These are phyloP conservation scores for Amazona finschi DNA, from an alignment of 2,797 vertebrate species.

Conservation along the genomic window DNA sequence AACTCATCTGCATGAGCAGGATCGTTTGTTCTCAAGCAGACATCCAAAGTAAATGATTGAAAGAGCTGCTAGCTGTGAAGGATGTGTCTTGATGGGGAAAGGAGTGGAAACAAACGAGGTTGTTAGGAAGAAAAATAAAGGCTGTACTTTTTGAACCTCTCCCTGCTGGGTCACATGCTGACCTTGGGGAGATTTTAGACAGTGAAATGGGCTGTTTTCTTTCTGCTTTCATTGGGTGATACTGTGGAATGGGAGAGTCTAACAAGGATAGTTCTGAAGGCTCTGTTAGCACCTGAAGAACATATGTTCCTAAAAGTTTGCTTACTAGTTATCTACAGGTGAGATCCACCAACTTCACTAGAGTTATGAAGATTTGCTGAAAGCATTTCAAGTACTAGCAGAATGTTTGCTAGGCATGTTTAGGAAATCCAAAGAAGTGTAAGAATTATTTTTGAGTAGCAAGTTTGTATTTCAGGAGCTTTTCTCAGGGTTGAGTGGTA, in stretches of 20 bases:
- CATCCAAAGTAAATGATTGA: constrained; percentile 81
- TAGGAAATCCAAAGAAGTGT: not conserved
- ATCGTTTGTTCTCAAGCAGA: constrained; percentile 78
- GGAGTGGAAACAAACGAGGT: constrained; percentile 77
- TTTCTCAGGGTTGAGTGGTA: not conserved
- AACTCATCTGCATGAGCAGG: constrained; percentile 84
- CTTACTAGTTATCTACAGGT: not conserved
- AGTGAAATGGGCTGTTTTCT: constrained; percentile 58
- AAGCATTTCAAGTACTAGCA: not conserved
- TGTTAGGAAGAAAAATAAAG: constrained; percentile 77
- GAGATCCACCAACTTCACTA: not conserved
- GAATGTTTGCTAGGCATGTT: not conserved
- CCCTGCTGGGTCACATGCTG: constrained; percentile 76
- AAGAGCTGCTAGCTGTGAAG: constrained; percentile 77
- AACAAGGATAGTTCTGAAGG: not conserved
- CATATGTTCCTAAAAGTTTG: not conserved
- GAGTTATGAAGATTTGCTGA: not conserved
- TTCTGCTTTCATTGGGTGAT: constrained; percentile 59
- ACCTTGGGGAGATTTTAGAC: constrained; percentile 69
- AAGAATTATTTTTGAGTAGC: not conserved
- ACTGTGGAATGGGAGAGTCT: constrained; percentile 22
- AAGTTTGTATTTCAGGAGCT: not conserved
- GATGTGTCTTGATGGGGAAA: constrained; percentile 75
- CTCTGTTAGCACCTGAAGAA: constrained; percentile 10
- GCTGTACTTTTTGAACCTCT: constrained; percentile 71